phyloP scores from a whole-genome alignment of 1,140 invertebrate genomes.

The Panulirus ornatus region DNA sequence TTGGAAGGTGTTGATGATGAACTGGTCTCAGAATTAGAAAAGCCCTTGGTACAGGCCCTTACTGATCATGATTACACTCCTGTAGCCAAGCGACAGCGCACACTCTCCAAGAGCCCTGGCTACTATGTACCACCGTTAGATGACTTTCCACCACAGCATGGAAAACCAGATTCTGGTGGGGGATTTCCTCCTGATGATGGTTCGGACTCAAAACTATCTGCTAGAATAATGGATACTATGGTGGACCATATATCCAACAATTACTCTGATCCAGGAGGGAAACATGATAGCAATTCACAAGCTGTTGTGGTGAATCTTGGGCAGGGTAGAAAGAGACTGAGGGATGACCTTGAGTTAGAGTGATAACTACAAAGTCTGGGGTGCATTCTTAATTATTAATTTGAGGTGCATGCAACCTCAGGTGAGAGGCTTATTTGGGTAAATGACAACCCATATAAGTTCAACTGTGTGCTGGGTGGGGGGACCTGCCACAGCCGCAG shows the following conservation, averaged over 20 bases:
- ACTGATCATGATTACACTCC: constrained; percentile 72
- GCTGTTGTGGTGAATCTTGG: constrained; percentile 63
- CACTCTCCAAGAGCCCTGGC: constrained; percentile 19
- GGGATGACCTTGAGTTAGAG: constrained; percentile 72
- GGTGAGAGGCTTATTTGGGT: constrained; percentile 6
- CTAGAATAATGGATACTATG: constrained; percentile 60
- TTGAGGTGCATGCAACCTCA: constrained; percentile 44
- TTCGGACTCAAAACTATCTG: constrained; percentile 56
- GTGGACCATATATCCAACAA: constrained; percentile 56
- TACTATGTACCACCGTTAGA: constrained; percentile 59
- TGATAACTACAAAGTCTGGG: constrained; percentile 42
- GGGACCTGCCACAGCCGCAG: constrained; percentile 66
- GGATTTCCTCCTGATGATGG: constrained; percentile 60
- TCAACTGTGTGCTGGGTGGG: constrained; percentile 66
- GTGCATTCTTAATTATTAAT: constrained; percentile 33
- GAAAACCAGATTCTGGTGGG: constrained; percentile 48
- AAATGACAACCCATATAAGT: background rate
- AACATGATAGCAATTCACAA: constrained; percentile 14
- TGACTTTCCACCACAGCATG: constrained; percentile 56
- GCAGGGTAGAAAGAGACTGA: constrained; percentile 63
- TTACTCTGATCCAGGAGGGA: constrained; percentile 63
- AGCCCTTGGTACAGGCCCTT: constrained; percentile 45
- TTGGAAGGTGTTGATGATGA: constrained; percentile 69
- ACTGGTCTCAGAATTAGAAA: constrained; percentile 52
- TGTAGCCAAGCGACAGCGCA: constrained; percentile 55